phyloP scores from a whole-genome alignment of 2,888 invertebrate species.

The Perdita meconis region DNA sequence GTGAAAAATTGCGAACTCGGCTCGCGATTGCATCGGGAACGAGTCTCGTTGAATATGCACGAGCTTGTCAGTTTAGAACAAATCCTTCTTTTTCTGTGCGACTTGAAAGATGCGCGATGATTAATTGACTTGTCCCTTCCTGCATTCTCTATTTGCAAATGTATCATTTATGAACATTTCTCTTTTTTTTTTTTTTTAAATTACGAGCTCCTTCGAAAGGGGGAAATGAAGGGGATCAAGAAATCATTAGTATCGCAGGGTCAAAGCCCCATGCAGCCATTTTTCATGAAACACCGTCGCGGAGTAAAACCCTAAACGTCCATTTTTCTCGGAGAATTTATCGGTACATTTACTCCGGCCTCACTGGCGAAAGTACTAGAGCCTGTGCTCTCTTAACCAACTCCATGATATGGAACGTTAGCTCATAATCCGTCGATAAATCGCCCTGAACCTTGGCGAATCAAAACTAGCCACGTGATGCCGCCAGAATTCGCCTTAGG shows the following conservation, averaged over 20 bases:
- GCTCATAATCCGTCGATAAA: conserved; percentile 71
- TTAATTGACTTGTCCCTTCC: conserved; percentile 34
- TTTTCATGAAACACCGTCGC: conserved; percentile 43
- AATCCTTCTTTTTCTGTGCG: conserved; percentile 1
- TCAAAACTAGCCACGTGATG: conserved; percentile 39
- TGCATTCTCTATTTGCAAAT: no score
- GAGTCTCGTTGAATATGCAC: conserved; percentile 41
- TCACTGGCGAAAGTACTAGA: conserved; percentile 34
- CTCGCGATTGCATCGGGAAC: conserved; percentile 4
- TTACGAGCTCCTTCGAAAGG: conserved; percentile 8
- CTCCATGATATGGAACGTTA: conserved; percentile 56
- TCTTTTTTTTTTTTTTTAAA: no score
- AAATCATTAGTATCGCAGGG: conserved; percentile 26
- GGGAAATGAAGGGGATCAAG: not conserved
- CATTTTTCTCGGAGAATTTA: conserved; percentile 67
- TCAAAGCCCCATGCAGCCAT: conserved; percentile 24
- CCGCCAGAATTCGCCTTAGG: no score
- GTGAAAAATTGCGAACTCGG: conserved; percentile 25
- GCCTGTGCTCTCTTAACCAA: conserved; percentile 51
- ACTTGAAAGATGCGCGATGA: not conserved
- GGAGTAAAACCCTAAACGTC: conserved; percentile 50
- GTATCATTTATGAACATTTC: no score
- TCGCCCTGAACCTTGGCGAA: conserved; percentile 57
- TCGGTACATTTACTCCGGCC: conserved; percentile 63
- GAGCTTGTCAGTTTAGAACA: not conserved